Percentiles rank a stretch among this genome's conserved stretches.
Evolutionary conservation across 1,140 invertebrate species (phyloP).

Genomic region (Drosophila kohkoa): DNA sequence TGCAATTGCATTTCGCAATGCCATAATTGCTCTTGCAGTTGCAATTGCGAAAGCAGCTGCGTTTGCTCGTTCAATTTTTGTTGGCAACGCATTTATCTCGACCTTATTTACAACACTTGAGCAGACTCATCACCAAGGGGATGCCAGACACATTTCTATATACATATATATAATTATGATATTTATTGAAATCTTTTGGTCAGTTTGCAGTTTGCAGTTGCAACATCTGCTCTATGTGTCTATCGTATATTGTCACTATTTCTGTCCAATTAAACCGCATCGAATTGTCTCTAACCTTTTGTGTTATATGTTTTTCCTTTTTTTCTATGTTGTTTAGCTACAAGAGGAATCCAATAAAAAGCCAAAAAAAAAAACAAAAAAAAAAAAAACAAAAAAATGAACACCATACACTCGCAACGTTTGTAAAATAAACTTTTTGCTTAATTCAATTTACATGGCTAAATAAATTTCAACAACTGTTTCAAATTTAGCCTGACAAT

Average conservation of each 20-base stretch:
- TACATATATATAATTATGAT: constrained; percentile 10
- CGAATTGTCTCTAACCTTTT: constrained; percentile 44
- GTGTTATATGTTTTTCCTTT: constrained; percentile 12
- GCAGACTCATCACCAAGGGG: constrained; percentile 5
- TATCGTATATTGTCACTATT: constrained; percentile 54
- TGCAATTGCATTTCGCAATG: constrained; percentile 64
- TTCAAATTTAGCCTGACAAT: constrained; percentile 29
- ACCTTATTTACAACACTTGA: constrained; percentile 42
- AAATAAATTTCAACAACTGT: constrained; percentile 32
- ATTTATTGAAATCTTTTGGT: constrained; percentile 78
- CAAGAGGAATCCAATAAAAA: constrained; percentile 18
- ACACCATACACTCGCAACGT: constrained; percentile 10
- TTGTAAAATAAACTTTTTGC: constrained; percentile 29
- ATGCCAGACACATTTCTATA: background rate
- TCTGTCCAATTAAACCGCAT: constrained; percentile 74
- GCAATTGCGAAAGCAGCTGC: constrained; percentile 24
- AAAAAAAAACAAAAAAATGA: background rate
- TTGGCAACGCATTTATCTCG: constrained; percentile 46
- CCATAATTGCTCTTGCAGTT: constrained; percentile 62
- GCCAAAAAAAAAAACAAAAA: background rate
- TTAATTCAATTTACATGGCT: constrained; percentile 35
- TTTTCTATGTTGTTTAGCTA: background rate
- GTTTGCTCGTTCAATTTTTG: constrained; percentile 17
- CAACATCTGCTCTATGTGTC: constrained; percentile 28
- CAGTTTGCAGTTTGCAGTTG: constrained; percentile 55